Percentiles rank a stretch among this genome's conserved stretches.
phyloP scores from a whole-genome alignment of 2,113 vertebrate genomes.

The Cavia aperea region DNA sequence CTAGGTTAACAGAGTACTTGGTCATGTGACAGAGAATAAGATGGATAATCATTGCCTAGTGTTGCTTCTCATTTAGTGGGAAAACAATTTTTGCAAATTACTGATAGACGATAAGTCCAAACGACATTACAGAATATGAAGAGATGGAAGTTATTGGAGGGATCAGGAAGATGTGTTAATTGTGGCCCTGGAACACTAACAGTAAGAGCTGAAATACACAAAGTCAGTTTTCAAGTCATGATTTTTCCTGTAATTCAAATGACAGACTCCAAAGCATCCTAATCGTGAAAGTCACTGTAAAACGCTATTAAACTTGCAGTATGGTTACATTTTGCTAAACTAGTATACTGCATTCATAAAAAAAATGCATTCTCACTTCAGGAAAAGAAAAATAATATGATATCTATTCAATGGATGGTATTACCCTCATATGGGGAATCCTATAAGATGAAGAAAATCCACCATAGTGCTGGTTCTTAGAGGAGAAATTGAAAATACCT shows the following conservation, averaged over 20 bases:
- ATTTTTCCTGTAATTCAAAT: background rate
- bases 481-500: background rate
- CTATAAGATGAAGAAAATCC: background rate
- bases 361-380: background rate
- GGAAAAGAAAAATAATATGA: background rate
- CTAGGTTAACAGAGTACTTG: background rate
- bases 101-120: background rate
- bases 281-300: background rate
- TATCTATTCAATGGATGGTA: background rate
- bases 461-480: background rate
- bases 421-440: background rate
- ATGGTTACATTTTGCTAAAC: background rate
- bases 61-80: background rate
- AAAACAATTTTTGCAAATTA: background rate
- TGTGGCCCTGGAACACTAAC: background rate
- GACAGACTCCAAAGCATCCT: background rate
- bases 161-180: background rate
- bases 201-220: background rate
- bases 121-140: background rate
- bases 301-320: background rate
- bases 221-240: background rate
- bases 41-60: background rate
- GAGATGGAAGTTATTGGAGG: background rate
- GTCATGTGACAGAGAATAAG: background rate
- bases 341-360: background rate